Conservation (phyloP, 2,797 vertebrate genomes). For the Sebastes hubbsi region DNA sequence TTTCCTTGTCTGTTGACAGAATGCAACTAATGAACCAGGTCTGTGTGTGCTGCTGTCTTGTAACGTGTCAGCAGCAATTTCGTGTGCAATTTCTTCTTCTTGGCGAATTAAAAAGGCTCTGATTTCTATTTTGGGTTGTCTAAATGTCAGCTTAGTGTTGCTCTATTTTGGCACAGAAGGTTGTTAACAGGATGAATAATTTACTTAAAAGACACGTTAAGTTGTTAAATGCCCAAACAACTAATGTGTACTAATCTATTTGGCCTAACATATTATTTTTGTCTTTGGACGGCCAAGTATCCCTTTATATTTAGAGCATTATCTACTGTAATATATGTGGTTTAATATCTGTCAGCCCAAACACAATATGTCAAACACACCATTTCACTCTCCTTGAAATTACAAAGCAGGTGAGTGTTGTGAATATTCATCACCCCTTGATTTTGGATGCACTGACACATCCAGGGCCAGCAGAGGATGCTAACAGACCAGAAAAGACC, state of each 20-base stretch:
- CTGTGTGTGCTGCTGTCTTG: conserved; percentile 11
- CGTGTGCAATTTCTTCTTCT: not conserved
- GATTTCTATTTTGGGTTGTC: conserved; percentile 2
- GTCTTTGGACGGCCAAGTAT: not conserved
- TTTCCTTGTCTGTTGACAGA: conserved; percentile 26
- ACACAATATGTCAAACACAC: not conserved
- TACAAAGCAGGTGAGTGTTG: not conserved
- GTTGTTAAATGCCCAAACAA: not conserved
- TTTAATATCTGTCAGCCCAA: not conserved
- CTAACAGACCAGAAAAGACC: conserved; percentile 45
- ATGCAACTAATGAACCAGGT: conserved; percentile 11
- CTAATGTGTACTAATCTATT: not conserved
- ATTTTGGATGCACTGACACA: conserved; percentile 26
- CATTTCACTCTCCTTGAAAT: not conserved
- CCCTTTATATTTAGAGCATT: not conserved
- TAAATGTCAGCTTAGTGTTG: not conserved
- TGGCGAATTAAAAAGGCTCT: conserved; percentile 4
- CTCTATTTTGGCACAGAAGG: not conserved
- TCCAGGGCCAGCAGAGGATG: conserved; percentile 64
- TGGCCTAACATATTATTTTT: not conserved
- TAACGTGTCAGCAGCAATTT: conserved; percentile 5
- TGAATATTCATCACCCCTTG: not conserved
- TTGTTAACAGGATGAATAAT: not conserved
- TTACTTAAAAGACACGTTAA: not conserved
- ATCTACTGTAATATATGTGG: no score